Conservation (phyloP, 1,140 invertebrate species). For the Chironomus tepperi region DNA sequence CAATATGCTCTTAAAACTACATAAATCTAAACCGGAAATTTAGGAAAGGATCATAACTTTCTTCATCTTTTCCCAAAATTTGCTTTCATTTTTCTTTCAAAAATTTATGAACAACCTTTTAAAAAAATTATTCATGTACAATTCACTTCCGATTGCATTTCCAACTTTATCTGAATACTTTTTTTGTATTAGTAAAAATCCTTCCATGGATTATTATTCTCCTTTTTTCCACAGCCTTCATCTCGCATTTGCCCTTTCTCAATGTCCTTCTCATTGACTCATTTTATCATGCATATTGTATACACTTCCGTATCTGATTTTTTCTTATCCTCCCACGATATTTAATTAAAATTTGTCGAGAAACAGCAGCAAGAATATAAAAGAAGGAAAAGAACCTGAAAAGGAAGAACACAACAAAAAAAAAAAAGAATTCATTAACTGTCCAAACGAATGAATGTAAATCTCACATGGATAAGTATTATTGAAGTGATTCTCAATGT, state of each 20-base stretch:
- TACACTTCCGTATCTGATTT: background rate
- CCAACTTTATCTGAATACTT: too few relatives aligned
- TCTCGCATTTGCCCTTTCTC: background rate
- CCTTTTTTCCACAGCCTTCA: background rate
- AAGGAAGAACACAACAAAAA: too few relatives aligned
- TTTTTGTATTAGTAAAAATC: too few relatives aligned
- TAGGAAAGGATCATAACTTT: too few relatives aligned
- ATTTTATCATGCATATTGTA: background rate
- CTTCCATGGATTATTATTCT: background rate
- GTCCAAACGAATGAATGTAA: background rate
- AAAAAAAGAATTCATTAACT: background rate
- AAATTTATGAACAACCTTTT: too few relatives aligned
- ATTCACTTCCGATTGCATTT: too few relatives aligned
- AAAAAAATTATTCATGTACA: too few relatives aligned
- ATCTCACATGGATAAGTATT: background rate
- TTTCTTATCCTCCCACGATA: slow-evolving; percentile 2
- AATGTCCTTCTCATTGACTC: background rate
- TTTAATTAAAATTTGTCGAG: slow-evolving; percentile 4
- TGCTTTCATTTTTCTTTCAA: too few relatives aligned
- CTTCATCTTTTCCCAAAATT: too few relatives aligned
- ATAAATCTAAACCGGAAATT: too few relatives aligned
- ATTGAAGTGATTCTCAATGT: slow-evolving; percentile 7
- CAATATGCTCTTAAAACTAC: too few relatives aligned
- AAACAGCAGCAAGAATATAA: background rate
- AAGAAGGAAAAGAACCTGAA: background rate